Base-by-base conservation (phyloP, 2,113 vertebrate species). In the Embiotoca jacksoni region DNA sequence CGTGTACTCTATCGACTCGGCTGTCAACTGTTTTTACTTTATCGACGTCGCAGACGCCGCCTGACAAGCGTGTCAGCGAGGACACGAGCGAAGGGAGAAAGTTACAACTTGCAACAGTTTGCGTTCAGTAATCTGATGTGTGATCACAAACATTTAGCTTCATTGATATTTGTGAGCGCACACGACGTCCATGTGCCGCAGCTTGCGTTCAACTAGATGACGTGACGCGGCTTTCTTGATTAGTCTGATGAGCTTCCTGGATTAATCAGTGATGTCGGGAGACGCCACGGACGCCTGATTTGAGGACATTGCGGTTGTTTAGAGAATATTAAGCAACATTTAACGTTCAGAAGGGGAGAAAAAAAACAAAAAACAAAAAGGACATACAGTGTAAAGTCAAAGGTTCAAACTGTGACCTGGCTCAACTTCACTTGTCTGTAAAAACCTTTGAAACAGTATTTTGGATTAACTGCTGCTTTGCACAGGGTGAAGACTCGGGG, bases 261-360 rank as follows among this genome's bases (percentile, higher is more conserved):
- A 78, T 67, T 71, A 58, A 88, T 81, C 77, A 75, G 57, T 5
- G 53, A 50, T 56, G 47, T 4, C 57, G 63, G 23, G 60, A 61
- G 49, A 41, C 9, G 50, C 63, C 10, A 16, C 4, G 35, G 53
- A 16, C 58, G 33, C 30, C 32, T 56, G 44, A 52, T 52, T 13
- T n/a, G 1, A 5, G 23, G 23, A 23, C 1, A n/a, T 50, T 15
- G 14, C 5, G 47, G 47, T 50, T 50, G 47, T 50, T 50, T 50
- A 10, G 41, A 44, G 2, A 44, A 44, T 44, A 44, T 10, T 44
- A 7, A 44, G 41, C 41, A 44, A 44, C 5, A 44, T 10, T 11
- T 10, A 44, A 44, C 41, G 9, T 44, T 10, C 41, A 9, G 41
- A 44, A 44, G 41, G 2, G 41, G 41, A 3, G 41, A 1, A 1